phyloP scores from a whole-genome alignment of 2,113 vertebrate genomes.

The Polyodon spathula region DNA sequence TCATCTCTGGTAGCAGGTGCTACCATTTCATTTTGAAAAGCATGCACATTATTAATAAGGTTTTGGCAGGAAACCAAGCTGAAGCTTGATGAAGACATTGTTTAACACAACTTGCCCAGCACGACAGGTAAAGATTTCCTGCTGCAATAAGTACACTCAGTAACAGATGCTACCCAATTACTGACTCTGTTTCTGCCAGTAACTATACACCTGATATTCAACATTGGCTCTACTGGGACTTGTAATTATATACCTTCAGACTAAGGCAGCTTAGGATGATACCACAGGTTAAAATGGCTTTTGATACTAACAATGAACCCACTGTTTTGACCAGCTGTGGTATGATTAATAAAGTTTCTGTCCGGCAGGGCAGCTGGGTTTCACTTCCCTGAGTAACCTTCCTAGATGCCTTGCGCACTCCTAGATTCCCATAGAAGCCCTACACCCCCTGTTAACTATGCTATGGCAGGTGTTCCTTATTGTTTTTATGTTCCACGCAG shows the following conservation, averaged over 20 bases:
- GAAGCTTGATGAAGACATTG: neutral
- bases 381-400: neutral
- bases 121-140: neutral
- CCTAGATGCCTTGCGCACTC: constrained; percentile 24
- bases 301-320: neutral
- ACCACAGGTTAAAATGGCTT: neutral
- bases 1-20: no score
- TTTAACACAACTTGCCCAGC: no score
- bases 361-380: neutral
- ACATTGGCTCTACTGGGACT: constrained; percentile 29
- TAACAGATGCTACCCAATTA: neutral
- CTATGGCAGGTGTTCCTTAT: no score
- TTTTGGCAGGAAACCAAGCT: no score
- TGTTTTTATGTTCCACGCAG: no score
- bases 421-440: no score
- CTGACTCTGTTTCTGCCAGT: neutral
- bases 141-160: neutral
- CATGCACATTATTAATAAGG: no score
- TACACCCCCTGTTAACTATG: no score
- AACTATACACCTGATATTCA: neutral
- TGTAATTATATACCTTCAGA: constrained; percentile 43
- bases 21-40: no score
- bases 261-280: constrained; percentile 43
- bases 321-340: neutral
- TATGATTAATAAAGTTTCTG: neutral